Evolutionary conservation across 2,888 invertebrate species (phyloP).

Genomic region (Smittia sp.): DNA sequence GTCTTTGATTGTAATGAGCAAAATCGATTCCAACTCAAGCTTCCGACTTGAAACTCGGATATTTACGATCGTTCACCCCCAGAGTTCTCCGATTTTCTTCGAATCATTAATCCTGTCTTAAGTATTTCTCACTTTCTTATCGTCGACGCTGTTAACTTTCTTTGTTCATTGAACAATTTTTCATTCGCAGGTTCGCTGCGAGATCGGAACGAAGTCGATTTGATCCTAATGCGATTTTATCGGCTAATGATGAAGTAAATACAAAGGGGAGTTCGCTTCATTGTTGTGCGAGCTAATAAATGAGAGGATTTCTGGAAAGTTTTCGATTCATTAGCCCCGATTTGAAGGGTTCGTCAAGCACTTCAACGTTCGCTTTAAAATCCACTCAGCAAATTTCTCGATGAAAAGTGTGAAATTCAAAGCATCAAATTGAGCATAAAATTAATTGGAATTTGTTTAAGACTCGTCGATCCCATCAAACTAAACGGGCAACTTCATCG

Average conservation of each 20-base stretch:
- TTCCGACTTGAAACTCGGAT: too few relatives aligned
- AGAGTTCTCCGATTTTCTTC: neutral
- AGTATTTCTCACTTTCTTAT: conserved; percentile 13
- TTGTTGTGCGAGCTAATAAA: conserved; percentile 15
- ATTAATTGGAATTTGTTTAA: neutral
- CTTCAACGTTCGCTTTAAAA: neutral
- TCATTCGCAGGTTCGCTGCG: neutral
- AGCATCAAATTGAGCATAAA: neutral
- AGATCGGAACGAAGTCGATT: neutral
- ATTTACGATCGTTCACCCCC: too few relatives aligned
- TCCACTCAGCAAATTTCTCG: neutral
- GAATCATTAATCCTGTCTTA: conserved; percentile 2
- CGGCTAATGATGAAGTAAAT: conserved; percentile 11
- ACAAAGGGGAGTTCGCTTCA: neutral
- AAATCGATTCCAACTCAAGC: too few relatives aligned
- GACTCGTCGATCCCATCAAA: too few relatives aligned
- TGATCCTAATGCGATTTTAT: conserved; percentile 1
- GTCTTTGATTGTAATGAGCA: too few relatives aligned
- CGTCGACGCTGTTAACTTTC: neutral
- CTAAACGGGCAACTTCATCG: too few relatives aligned
- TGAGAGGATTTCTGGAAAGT: conserved; percentile 23
- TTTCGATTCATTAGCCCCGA: conserved; percentile 33
- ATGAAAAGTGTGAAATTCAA: neutral
- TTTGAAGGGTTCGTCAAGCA: neutral
- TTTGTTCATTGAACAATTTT: neutral